phyloP scores from a whole-genome alignment of 2,888 invertebrate genomes.

The Callinectes sapidus region DNA sequence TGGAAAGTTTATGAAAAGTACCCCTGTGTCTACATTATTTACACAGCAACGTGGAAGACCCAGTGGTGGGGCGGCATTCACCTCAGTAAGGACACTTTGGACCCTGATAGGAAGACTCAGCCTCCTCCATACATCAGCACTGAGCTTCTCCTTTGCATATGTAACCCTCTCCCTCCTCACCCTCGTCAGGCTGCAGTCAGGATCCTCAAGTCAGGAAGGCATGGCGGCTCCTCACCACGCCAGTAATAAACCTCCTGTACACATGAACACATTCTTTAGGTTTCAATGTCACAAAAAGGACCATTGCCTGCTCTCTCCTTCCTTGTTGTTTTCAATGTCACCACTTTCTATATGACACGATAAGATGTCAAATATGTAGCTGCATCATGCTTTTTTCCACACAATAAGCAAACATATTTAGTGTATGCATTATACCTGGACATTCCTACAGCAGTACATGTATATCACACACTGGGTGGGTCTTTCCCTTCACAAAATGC shows the following conservation, averaged over 20 bases:
- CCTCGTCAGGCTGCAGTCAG: neutral
- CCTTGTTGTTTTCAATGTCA: neutral
- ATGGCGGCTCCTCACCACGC: neutral
- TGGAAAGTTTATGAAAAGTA: neutral
- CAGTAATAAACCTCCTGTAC: neutral
- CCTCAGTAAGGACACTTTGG: neutral
- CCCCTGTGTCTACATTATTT: neutral
- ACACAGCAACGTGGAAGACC: neutral
- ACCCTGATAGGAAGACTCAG: neutral
- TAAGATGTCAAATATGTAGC: neutral
- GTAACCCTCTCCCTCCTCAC: neutral
- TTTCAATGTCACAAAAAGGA: neutral
- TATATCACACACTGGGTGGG: neutral
- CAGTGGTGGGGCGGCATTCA: neutral
- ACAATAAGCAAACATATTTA: too few relatives aligned
- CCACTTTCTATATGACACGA: neutral
- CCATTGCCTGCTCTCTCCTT: neutral
- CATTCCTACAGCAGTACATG: too few relatives aligned
- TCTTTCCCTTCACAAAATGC: neutral
- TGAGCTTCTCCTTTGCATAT: neutral
- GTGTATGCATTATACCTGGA: too few relatives aligned
- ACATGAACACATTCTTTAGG: neutral
- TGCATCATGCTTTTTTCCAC: neutral
- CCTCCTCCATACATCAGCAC: neutral
- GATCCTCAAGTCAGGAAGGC: neutral